Base-by-base conservation (phyloP, 1,140 invertebrate genomes). In the Coptotermes formosanus region DNA sequence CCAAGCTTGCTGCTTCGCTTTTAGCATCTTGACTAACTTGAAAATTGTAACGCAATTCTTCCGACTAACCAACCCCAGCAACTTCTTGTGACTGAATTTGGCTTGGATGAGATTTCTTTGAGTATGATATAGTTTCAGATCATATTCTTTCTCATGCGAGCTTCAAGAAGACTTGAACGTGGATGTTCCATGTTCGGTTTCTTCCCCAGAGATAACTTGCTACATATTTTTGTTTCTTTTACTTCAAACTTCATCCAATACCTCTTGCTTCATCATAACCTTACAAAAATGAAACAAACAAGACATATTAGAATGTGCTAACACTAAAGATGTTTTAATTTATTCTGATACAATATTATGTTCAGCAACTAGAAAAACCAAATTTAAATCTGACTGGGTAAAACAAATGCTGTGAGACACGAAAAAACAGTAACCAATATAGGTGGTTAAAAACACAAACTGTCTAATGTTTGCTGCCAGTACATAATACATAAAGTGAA, bases 201-300 rank as follows among this genome's bases (percentile, higher is more conserved):
- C 86, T 84, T 85, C 55, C 83, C 86, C 86, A 83, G 84, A 86
- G 81, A 86, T 75, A 84, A 86, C 86, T 86, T 83, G 86, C 86
- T 84, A 86, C 59, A 82, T 48, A 84, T 75, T 86, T 85, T 84
- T 83, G n/a, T 83, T 55, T 55, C 52, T 83, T 55, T 55, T 52
- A 86, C 86, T 86, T 86, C 82, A 86, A 44, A 86, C 86, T 86
- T 86, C 86, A 86, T 86, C 86, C 86, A 84, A 86, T 84, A 86
- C 86, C 86, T 83, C 86, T 86, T 84, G 25, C 86, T 84, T 86
- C 86, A 86, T 86, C 86, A 86, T 69, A 84, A 86, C 86, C 86
- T 86, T 86, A 86, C 83, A 86, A 86, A 86, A 86, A 86, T 86
- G 84, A 86, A 85, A 85, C 85, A 86, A 86, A 86, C 86, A 86